Percentiles rank a stretch among this genome's conserved stretches.
Conservation (phyloP, 2,888 invertebrate genomes). For the Athripsodes cinereus region DNA sequence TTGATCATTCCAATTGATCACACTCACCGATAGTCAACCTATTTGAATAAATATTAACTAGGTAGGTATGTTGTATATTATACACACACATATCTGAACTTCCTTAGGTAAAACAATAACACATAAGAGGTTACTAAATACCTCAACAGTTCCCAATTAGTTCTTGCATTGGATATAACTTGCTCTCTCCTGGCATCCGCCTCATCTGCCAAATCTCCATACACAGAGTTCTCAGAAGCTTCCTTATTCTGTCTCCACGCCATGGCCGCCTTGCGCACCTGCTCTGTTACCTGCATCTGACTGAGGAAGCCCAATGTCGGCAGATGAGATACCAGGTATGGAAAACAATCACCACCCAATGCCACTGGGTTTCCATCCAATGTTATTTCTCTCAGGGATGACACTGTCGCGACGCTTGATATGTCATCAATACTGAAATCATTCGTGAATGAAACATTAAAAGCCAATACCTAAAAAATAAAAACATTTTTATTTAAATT, state of each 20-base stretch:
- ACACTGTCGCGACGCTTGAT: conserved; percentile 71
- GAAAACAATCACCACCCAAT: conserved; percentile 72
- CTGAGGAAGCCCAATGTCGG: conserved; percentile 68
- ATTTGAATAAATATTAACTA: no score
- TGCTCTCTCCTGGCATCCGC: conserved; percentile 68
- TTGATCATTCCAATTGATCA: no score
- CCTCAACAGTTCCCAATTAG: conserved; percentile 77
- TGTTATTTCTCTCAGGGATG: conserved; percentile 73
- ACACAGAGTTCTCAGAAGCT: conserved; percentile 56
- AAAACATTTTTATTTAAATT: no score
- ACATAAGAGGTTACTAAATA: no score
- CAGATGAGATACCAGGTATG: conserved; percentile 74
- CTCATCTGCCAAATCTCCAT: conserved; percentile 53
- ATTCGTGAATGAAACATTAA: no score
- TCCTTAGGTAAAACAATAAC: no score
- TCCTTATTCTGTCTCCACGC: conserved; percentile 77
- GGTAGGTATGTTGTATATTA: no score
- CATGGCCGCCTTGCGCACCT: conserved; percentile 65
- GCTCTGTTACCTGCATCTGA: conserved; percentile 73
- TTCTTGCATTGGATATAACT: conserved; percentile 77
- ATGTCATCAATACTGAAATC: conserved; percentile 76
- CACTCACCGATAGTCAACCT: no score
- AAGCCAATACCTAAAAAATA: no score
- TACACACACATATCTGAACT: no score
- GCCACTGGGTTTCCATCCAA: conserved; percentile 83